These are phyloP conservation scores for Diadumene lineata DNA, from an alignment of 92 coral and sea anemone species.

Conservation along the genomic window DNA sequence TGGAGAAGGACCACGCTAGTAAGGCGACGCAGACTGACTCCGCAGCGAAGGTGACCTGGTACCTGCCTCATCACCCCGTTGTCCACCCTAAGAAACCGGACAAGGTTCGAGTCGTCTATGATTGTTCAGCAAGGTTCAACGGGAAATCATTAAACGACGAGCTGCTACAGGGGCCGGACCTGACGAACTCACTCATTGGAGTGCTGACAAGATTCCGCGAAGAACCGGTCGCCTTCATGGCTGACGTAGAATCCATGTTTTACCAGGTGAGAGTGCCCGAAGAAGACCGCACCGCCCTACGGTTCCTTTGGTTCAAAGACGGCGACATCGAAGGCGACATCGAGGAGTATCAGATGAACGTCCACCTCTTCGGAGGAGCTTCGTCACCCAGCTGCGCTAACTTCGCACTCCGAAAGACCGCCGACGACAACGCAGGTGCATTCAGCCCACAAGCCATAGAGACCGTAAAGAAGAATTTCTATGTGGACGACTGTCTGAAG, in stretches of 20 bases:
- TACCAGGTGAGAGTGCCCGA: constrained; percentile 43
- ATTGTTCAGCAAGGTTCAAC: constrained; percentile 57
- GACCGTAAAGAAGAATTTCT: constrained; percentile 25
- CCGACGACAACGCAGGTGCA: constrained; percentile 30
- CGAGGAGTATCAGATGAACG: constrained; percentile 49
- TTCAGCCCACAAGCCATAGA: constrained; percentile 16
- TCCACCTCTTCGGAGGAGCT: constrained; percentile 43
- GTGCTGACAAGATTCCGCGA: constrained; percentile 54
- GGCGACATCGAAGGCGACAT: constrained; percentile 35
- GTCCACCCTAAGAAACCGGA: constrained; percentile 49
- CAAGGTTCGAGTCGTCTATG: constrained; percentile 56
- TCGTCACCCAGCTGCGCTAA: constrained; percentile 52
- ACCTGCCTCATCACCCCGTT: constrained; percentile 52
- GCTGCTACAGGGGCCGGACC: constrained; percentile 61
- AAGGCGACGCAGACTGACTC: constrained; percentile 4
- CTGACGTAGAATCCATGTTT: constrained; percentile 53
- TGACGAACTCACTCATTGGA: constrained; percentile 50
- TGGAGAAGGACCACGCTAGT: constrained; percentile 39
- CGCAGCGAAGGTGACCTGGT: constrained; percentile 33
- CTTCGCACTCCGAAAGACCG: constrained; percentile 42
- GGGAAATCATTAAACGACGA: constrained; percentile 60
- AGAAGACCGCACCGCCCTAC: constrained; percentile 40
- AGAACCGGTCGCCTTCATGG: constrained; percentile 41
- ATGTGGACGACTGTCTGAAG: constrained; percentile 46
- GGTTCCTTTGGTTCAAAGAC: constrained; percentile 48